Conservation (phyloP, 2,888 invertebrate genomes). For the Ennomos erosarius region DNA sequence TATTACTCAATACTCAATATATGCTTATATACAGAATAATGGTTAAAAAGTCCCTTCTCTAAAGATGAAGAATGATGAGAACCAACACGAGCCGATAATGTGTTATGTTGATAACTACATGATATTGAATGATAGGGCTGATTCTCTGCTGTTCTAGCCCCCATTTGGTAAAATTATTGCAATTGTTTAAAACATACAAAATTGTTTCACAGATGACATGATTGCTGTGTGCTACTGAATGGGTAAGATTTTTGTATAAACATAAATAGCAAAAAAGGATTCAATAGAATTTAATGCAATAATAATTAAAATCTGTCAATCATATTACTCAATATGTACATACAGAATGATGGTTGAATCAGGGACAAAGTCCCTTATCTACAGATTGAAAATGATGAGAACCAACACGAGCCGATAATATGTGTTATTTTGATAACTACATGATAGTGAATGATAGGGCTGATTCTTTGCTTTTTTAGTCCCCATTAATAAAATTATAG, state of each 20-base stretch:
- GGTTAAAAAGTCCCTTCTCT: not conserved
- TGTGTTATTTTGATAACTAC: constrained; percentile 72
- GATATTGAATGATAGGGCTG: constrained; percentile 80
- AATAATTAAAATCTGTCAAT: too few relatives aligned
- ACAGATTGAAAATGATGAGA: constrained; percentile 59
- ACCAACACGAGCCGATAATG: constrained; percentile 72
- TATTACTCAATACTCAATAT: too few relatives aligned
- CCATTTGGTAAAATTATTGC: not conserved
- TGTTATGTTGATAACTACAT: constrained; percentile 72
- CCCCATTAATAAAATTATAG: not conserved
- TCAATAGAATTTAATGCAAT: too few relatives aligned
- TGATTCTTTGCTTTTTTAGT: constrained; percentile 49
- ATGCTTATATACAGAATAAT: not conserved
- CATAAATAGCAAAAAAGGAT: too few relatives aligned
- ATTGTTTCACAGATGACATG: constrained; percentile 1
- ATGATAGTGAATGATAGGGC: constrained; percentile 79
- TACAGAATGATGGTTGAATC: too few relatives aligned
- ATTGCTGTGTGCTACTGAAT: not conserved
- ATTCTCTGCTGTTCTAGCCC: constrained; percentile 37
- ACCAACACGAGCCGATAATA: constrained; percentile 70
- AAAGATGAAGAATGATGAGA: constrained; percentile 59
- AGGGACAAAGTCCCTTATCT: not conserved
- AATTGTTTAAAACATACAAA: not conserved
- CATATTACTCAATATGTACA: too few relatives aligned
- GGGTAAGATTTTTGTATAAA: not conserved